Evolutionary conservation across 2,888 invertebrate species (phyloP), one percentile per base, ranked within the genome.

Genomic region (Amphiduros pacificus): DNA sequence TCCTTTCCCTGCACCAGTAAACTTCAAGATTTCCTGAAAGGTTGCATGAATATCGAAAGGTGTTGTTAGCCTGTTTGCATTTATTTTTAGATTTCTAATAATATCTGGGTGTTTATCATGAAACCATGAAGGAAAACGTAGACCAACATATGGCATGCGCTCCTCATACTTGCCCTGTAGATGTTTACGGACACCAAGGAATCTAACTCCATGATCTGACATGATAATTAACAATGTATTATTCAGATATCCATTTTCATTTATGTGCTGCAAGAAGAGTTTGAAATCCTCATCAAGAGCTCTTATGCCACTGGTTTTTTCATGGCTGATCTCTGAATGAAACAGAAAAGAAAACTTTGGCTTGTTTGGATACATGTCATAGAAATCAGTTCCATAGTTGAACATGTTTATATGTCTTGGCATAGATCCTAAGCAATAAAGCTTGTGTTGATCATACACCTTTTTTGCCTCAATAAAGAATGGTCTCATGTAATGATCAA

Each of bases 151-250:
- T 0, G 96, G 96, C 61, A 95, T 79, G 1, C 95, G 87, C 77
- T 96, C 94, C 74, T 96, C 95, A 61, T 92, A 87, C 80, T 94
- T 93, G 0, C 95, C 95, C 80, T 94, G 94, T 4, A 92, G 85
- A 0, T 93, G 94, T 72, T 90, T 88, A 0, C 96, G 87, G 5
- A 94, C 87, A 58, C 88, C 86, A 0, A 91, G 89, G 81, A 91
- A 94, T 77, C 94, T 73, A 2, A 73, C 70, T 0, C 96, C 96
- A 80, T 96, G 96, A 83, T 96, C 96, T 4, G 93, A 91, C 92
- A 96, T 93, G 2, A 95, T 77, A 60, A 96, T 88, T 0, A 96
- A 82, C 65, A 96, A 77, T 0, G 94, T 92, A 70, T 92, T 88
- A 65, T 93, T n/a, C n/a, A n/a, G n/a, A n/a, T n/a, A n/a, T n/a